phyloP scores from a whole-genome alignment of 2,888 invertebrate species.

The Gymnosoma rotundatum region DNA sequence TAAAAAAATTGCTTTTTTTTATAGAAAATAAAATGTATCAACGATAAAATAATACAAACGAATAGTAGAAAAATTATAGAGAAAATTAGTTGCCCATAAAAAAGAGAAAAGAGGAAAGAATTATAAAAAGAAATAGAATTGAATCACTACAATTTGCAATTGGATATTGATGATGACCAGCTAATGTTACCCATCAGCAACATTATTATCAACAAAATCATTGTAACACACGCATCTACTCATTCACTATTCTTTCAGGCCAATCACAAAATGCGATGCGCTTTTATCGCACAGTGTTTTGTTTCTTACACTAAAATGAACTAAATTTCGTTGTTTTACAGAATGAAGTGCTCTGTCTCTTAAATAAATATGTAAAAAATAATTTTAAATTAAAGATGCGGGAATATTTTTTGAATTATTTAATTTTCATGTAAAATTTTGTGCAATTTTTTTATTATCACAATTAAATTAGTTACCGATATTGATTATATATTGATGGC shows the following conservation, averaged over 20 bases:
- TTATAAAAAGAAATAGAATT: slow-evolving; percentile 39
- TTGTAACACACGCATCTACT: not conserved
- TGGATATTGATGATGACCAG: slow-evolving; percentile 68
- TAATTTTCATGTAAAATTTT: too few species aligned
- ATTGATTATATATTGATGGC: too few species aligned
- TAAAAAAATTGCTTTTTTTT: not conserved
- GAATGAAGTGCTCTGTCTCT: too few species aligned
- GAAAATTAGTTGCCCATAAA: slow-evolving; percentile 17
- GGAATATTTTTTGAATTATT: too few species aligned
- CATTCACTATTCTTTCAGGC: not conserved
- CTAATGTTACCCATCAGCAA: slow-evolving; percentile 46
- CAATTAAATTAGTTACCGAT: too few species aligned
- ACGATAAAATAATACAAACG: slow-evolving; percentile 47
- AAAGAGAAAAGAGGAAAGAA: not conserved
- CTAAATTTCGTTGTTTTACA: too few species aligned
- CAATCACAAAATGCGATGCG: slow-evolving; percentile 10
- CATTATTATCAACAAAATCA: slow-evolving; percentile 17
- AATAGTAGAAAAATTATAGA: slow-evolving; percentile 14
- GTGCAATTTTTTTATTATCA: too few species aligned
- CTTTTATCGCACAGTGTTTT: too few species aligned
- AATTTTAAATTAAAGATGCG: too few species aligned
- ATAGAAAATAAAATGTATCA: slow-evolving; percentile 37
- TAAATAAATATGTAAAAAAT: too few species aligned
- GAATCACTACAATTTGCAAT: slow-evolving; percentile 64
- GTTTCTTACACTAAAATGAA: too few species aligned